Percentiles rank a stretch among this genome's conserved stretches.
These are phyloP conservation scores for Rhadina sibilatrix DNA, from an alignment of 2,113 vertebrate genomes.

Conservation along the genomic window DNA sequence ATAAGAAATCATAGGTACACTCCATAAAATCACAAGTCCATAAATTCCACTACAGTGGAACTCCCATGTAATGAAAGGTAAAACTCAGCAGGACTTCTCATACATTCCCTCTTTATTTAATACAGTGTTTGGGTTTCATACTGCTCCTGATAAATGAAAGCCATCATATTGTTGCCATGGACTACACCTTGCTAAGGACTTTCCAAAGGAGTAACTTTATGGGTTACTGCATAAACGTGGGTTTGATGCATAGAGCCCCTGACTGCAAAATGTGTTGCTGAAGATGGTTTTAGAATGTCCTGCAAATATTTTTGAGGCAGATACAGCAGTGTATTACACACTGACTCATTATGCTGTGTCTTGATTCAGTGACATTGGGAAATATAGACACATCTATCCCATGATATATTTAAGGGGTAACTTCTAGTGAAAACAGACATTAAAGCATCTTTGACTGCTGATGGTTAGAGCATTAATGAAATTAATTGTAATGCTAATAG, in stretches of 20 bases:
- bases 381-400: not conserved
- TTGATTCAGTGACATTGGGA: not conserved
- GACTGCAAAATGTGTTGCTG: not conserved
- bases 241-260: conserved; percentile 35
- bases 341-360: conserved; percentile 15
- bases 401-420: not conserved
- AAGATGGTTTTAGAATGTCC: conserved; percentile 31
- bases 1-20: not conserved
- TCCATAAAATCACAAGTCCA: conserved; percentile 41
- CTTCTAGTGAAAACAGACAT: not conserved
- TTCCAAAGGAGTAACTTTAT: conserved; percentile 19
- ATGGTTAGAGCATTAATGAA: not conserved
- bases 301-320: conserved; percentile 44
- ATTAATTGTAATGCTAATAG: not conserved
- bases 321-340: not conserved
- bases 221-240: conserved; percentile 1
- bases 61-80: conserved; percentile 39
- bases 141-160: conserved; percentile 16
- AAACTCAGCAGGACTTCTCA: not conserved
- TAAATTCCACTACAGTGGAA: conserved; percentile 49
- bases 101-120: conserved; percentile 22
- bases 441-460: not conserved
- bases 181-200: conserved; percentile 2
- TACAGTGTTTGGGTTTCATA: conserved; percentile 24
- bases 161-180: not conserved